Evolutionary conservation across 1,140 invertebrate species (phyloP).

Genomic region (Heliconius hewitsoni): DNA sequence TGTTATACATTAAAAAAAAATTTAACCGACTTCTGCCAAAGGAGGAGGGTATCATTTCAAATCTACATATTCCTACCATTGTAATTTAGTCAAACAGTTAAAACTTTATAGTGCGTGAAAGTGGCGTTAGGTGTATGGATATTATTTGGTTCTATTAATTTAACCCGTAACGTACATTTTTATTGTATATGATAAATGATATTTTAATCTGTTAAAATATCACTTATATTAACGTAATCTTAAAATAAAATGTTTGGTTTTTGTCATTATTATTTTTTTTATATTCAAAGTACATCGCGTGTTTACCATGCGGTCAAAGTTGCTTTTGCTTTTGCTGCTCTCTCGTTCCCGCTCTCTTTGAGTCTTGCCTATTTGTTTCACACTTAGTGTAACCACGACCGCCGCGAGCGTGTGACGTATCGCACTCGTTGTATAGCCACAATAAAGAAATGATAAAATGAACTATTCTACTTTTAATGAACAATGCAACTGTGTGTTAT

Average conservation of each 20-base stretch:
- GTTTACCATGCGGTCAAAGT: constrained; percentile 47
- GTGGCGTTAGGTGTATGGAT: too few species aligned
- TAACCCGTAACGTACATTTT: too few species aligned
- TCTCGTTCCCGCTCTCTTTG: constrained; percentile 62
- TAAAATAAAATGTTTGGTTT: background rate
- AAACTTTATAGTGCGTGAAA: too few species aligned
- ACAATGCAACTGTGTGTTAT: constrained; percentile 46
- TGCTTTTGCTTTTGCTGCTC: constrained; percentile 50
- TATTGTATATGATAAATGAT: background rate
- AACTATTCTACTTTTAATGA: constrained; percentile 51
- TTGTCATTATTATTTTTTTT: background rate
- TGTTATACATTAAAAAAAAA: too few species aligned
- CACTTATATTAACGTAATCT: background rate
- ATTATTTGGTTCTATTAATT: too few species aligned
- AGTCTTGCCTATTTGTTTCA: constrained; percentile 56
- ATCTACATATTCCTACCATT: too few species aligned
- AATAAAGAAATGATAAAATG: constrained; percentile 54
- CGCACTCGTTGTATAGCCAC: constrained; percentile 43
- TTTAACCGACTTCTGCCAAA: too few species aligned
- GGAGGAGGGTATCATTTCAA: too few species aligned
- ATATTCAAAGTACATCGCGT: constrained; percentile 37
- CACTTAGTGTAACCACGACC: constrained; percentile 61
- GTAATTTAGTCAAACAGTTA: too few species aligned
- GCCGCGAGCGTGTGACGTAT: constrained; percentile 64
- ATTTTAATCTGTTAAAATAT: background rate